These are phyloP conservation scores for Cheilosia vernalis DNA, from an alignment of 2,888 invertebrate species.

Conservation along the genomic window DNA sequence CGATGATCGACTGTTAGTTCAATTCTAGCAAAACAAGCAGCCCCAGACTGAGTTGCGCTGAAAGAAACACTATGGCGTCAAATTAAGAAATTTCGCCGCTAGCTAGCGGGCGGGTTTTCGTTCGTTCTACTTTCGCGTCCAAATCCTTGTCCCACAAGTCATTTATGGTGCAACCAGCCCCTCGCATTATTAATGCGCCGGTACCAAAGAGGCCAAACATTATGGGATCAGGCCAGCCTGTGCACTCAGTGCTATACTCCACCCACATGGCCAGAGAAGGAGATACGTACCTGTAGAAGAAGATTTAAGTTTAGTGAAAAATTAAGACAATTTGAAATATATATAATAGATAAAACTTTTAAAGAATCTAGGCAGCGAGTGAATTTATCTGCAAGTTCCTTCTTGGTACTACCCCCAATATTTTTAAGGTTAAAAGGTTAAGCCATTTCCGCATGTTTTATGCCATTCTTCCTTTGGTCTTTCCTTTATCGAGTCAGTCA, in stretches of 20 bases:
- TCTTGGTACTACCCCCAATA: too few species aligned
- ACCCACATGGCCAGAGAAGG: constrained; percentile 97
- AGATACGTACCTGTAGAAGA: constrained; percentile 90
- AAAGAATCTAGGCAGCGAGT: too few species aligned
- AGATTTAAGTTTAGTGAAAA: too few species aligned
- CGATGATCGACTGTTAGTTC: constrained; percentile 92
- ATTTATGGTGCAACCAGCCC: constrained; percentile 98
- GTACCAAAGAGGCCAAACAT: constrained; percentile 92
- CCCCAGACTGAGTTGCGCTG: constrained; percentile 91
- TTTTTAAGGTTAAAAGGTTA: too few species aligned
- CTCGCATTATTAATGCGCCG: constrained; percentile 97
- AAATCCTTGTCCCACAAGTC: constrained; percentile 98
- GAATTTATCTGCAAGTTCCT: too few species aligned
- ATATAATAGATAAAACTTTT: too few species aligned
- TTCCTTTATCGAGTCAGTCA: too few species aligned
- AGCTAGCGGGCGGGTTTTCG: constrained; percentile 93
- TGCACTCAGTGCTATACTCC: constrained; percentile 96
- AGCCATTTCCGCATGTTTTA: too few species aligned
- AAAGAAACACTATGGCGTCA: constrained; percentile 92
- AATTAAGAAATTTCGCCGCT: constrained; percentile 89
- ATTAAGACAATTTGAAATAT: too few species aligned
- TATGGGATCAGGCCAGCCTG: constrained; percentile 87
- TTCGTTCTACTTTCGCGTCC: constrained; percentile 93
- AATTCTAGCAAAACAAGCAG: constrained; percentile 93
- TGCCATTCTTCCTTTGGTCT: too few species aligned